Conservation (phyloP, 2,797 vertebrate genomes). For the Peromyscus attwateri region DNA sequence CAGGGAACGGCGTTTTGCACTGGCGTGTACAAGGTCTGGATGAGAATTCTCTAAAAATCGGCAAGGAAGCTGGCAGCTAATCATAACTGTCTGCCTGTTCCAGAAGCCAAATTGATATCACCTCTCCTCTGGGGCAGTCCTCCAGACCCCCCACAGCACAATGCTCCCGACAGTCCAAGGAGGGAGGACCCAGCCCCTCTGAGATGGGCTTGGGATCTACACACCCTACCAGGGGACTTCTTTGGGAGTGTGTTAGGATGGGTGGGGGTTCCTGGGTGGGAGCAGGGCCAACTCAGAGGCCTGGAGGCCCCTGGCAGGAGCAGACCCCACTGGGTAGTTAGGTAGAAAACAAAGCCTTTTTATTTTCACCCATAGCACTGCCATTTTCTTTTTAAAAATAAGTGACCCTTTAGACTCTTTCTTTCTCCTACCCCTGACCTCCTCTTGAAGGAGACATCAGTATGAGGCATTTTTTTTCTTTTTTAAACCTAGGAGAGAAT, state of each 20-base stretch:
- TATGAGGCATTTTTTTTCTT: background rate
- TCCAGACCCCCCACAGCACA: conserved; percentile 77
- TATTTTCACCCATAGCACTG: accelerated
- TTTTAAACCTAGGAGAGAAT: background rate
- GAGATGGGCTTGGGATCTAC: background rate
- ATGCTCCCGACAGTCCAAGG: conserved; percentile 78
- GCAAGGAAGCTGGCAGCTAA: conserved; percentile 84
- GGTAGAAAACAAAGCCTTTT: background rate
- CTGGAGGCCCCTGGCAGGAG: background rate
- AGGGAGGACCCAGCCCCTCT: conserved; percentile 77
- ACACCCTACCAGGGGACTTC: background rate
- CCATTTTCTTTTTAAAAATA: conserved; percentile 55
- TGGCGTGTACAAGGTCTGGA: conserved; percentile 88
- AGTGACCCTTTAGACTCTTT: background rate
- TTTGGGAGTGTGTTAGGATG: background rate
- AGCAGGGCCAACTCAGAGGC: background rate
- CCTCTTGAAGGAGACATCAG: background rate
- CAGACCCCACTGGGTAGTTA: background rate
- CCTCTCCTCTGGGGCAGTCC: conserved; percentile 79
- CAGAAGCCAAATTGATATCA: conserved; percentile 72
- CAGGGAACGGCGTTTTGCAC: conserved; percentile 91
- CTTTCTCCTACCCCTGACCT: accelerated
- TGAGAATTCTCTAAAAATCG: conserved; percentile 85
- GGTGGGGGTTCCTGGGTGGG: background rate
- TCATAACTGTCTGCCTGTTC: conserved; percentile 81